Base-by-base conservation (phyloP, 2,113 vertebrate genomes). In the Hoplias malabaricus region DNA sequence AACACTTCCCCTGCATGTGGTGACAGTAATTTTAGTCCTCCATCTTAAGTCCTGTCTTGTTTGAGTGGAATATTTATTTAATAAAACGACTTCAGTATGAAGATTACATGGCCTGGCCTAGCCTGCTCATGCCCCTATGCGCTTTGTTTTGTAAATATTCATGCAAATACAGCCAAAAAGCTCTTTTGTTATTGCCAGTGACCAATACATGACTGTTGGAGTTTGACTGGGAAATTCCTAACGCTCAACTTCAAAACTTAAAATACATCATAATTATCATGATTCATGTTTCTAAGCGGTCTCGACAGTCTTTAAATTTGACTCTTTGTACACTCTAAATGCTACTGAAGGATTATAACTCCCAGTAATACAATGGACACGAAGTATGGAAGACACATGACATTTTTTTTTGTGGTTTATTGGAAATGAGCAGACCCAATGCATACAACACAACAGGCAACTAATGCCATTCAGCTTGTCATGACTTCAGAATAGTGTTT, bases 401-500 rank as follows among this genome's bases (percentile, higher is more conserved):
- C 10, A 27, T n/a, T 48, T 16, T 38, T 46, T 5, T 53, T 29
- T 71, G 6, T 42, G 54, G 42, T 84, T 81, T 71, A 75, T 81
- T 81, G 40, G 25, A 70, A 66, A 36, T 43, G 21, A 79, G 48
- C 38, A 65, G 40, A 13, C 50, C 42, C 5, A 13, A 21, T 40
- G 27, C 12, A 19, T 21, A 40, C 66, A 78, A 73, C 79, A 84
- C 72, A 81, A 72, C 82, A 81, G 34, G n/a, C 19, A 75, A 78
- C 68, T 42, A 31, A 10, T 19, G 59, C 33, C 59, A 62, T n/a
- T 4, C 5, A 53, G 16, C 43, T 48, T 48, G 21, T 19, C 21
- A 5, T 70, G 29, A 14, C 36, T 2, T 57, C 27, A 59, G n/a
- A 72, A 56, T 43, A 54, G 13, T 31, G 54, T 46, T 34, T 48